Conservation (phyloP, 2,113 vertebrate genomes). For the Dicentrarchus labrax region DNA sequence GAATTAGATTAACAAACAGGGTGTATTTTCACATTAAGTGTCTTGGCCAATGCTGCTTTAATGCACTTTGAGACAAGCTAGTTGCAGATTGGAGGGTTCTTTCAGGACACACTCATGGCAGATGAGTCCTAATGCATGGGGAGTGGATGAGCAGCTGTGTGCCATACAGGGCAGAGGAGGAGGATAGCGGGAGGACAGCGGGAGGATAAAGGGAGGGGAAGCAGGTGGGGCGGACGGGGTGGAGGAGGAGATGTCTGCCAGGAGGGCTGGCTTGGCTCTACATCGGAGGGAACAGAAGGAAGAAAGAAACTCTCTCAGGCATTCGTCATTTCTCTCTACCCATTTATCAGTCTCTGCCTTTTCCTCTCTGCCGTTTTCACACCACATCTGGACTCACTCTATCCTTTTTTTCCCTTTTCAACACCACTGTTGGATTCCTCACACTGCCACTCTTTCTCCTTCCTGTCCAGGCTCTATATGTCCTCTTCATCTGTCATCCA, state of each 20-base stretch:
- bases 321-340: constrained; percentile 59
- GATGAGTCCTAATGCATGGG: constrained; percentile 51
- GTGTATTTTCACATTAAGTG: constrained; percentile 34
- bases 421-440: not conserved
- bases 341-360: constrained; percentile 74
- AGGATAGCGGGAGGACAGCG: constrained; percentile 50
- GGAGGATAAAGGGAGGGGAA: constrained; percentile 67
- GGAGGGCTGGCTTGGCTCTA: constrained; percentile 71
- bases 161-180: constrained; percentile 63
- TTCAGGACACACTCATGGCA: constrained; percentile 48
- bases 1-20: constrained; percentile 38
- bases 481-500: constrained; percentile 54
- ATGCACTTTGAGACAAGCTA: constrained; percentile 39
- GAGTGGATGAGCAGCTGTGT: constrained; percentile 75
- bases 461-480: constrained; percentile 60
- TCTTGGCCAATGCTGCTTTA: constrained; percentile 29
- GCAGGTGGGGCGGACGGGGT: constrained; percentile 70
- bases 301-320: constrained; percentile 71
- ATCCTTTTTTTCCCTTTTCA: constrained; percentile 47
- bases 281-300: constrained; percentile 67
- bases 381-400: constrained; percentile 73
- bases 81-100: constrained; percentile 51
- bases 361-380: constrained; percentile 62
- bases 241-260: constrained; percentile 74
- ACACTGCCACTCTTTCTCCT: constrained; percentile 22